Evolutionary conservation across 2,113 vertebrate genomes (phyloP), one percentile per base, ranked within the genome.

Genomic region (Microcebus lehilahytsara): DNA sequence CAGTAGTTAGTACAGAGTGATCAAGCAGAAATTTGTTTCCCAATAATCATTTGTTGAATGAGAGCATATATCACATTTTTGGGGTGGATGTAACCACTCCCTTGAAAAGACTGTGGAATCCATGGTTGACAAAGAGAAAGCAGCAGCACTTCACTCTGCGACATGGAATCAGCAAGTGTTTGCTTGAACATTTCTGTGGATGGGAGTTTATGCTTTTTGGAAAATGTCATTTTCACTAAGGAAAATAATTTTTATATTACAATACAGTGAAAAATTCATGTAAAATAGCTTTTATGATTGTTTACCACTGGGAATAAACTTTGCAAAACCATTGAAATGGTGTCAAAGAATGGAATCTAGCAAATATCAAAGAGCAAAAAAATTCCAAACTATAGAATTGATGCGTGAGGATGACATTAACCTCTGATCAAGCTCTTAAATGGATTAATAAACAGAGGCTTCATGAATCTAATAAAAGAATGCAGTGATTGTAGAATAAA

Each of bases 391-490:
- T 79, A 22, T 51, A 40, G 56, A 37, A 78, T 79, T 74, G 46
- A 81, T 87, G n/a, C 69, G 37, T 62, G 71, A 72, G 12, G 10
- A 40, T 93, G 67, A 83, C n/a, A 40, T 86, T 17, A 69, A 32
- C 27, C 13, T 16, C 25, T 40, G 53, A 40, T 72, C 22, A 75
- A 58, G 23, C 67, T 93, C 74, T 83, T 42, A 75, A 46, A 86
- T 86, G 37, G 51, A n/a, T 27, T 94, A 93, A 86, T 96, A 78
- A 96, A 78, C 60, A 93, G 49, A 62, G 0, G 34, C 51, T 86
- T 96, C 8, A 51, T 94, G 60, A 94, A 72, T 94, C 46, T 83
- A 89, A 95, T 77, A 86, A 74, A 98, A 95, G 42, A 97, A 94
- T 87, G 56, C 10, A 71, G 8, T 85, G 49, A 84, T 96, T 95